A percentile compares a stretch with the other conserved stretches of the same genome.
Evolutionary conservation across 2,113 vertebrate species (phyloP).

Genomic region (Rhadina sibilatrix): DNA sequence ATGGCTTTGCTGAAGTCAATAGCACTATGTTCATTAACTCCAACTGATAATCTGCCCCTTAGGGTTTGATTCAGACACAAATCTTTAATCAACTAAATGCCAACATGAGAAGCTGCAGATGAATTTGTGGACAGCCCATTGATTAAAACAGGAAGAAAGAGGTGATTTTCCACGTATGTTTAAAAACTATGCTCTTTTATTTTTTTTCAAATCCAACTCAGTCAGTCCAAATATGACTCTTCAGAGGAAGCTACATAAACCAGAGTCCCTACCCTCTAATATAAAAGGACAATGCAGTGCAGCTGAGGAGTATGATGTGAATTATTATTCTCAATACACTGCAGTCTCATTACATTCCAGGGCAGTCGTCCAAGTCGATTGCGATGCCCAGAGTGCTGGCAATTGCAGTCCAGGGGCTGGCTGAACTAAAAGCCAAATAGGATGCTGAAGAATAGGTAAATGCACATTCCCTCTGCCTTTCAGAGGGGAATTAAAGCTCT

Average conservation of each 20-base stretch:
- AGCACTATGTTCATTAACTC: neutral
- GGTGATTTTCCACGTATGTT: neutral
- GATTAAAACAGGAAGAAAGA: neutral
- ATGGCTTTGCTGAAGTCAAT: neutral
- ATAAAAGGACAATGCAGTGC: neutral
- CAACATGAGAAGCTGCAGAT: neutral
- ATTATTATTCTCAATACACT: neutral
- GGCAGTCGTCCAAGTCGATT: neutral
- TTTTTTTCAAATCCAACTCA: neutral
- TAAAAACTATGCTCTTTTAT: neutral
- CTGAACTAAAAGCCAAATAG: neutral
- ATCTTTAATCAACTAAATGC: neutral
- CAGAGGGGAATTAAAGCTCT: neutral
- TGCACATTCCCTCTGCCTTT: neutral
- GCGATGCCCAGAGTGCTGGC: neutral
- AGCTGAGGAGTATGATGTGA: neutral
- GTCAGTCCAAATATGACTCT: neutral
- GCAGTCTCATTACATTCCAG: slow-evolving; percentile 11
- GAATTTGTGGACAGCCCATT: neutral
- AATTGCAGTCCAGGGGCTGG: neutral
- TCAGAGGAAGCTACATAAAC: neutral
- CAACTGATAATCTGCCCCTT: neutral
- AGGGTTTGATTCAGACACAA: neutral
- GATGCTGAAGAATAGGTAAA: neutral
- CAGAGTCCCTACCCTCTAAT: neutral